phyloP scores from a whole-genome alignment of 2,113 vertebrate species.

The Hippolais icterina region DNA sequence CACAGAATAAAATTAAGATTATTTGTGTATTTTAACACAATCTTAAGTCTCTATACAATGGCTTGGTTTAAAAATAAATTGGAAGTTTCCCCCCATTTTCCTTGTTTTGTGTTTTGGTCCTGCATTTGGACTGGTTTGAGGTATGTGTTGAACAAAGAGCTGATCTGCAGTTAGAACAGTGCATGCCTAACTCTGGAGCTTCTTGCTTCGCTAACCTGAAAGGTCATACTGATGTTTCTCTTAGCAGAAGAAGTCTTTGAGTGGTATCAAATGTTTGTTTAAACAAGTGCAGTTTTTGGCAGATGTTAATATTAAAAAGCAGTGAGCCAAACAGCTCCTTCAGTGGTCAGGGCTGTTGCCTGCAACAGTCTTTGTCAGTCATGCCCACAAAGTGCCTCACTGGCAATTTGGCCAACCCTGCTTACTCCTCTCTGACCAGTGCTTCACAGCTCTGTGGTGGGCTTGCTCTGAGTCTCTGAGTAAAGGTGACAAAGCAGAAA shows the following conservation, averaged over 20 bases:
- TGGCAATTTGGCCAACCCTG: neutral
- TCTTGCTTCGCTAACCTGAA: neutral
- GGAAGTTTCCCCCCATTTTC: neutral
- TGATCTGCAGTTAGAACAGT: neutral
- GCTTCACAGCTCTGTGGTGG: rapidly evolving
- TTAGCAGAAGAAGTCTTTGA: neutral
- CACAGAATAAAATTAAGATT: neutral
- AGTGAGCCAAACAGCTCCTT: neutral
- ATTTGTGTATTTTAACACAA: neutral
- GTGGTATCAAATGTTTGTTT: neutral
- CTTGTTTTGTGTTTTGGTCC: neutral
- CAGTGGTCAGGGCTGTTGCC: neutral
- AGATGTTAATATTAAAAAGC: neutral
- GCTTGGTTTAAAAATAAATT: neutral
- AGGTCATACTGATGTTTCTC: neutral
- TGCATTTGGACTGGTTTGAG: neutral
- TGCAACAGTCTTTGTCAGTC: neutral
- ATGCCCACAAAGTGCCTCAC: neutral
- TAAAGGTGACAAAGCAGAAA: neutral
- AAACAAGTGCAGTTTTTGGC: neutral
- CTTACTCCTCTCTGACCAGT: rapidly evolving
- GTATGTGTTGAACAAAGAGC: neutral
- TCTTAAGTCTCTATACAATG: neutral
- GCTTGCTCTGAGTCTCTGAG: neutral
- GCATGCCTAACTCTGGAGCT: neutral